Percentiles rank a stretch among this genome's conserved stretches.
These are phyloP conservation scores for Marcusenius ussheri DNA, from an alignment of 2,113 vertebrate species.

Conservation along the genomic window DNA sequence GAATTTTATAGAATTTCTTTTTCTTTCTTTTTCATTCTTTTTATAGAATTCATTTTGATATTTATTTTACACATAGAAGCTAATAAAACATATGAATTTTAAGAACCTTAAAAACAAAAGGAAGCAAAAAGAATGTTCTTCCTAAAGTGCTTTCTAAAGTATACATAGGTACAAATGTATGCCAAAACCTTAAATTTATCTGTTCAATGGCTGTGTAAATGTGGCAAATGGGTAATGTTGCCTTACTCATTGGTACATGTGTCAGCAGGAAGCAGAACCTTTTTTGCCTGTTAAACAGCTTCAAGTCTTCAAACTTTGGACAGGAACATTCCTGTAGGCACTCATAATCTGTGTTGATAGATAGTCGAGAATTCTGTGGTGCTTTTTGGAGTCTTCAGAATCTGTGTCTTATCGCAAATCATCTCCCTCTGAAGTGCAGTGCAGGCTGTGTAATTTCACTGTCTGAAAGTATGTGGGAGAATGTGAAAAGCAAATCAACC, in stretches of 20 bases:
- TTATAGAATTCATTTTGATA: neutral
- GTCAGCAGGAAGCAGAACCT: neutral
- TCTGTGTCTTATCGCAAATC: conserved; percentile 23
- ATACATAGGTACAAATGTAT: neutral
- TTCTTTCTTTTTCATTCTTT: too few relatives aligned
- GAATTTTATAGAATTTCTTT: neutral
- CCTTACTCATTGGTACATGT: neutral
- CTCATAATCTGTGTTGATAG: conserved; percentile 30
- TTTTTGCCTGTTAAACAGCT: conserved; percentile 15
- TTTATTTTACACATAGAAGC: neutral
- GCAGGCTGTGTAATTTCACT: neutral
- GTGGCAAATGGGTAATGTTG: neutral
- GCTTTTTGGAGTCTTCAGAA: neutral
- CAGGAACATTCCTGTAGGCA: conserved; percentile 26
- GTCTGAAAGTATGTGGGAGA: neutral
- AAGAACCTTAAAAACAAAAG: neutral
- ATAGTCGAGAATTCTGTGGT: neutral
- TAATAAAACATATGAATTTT: neutral
- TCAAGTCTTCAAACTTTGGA: conserved; percentile 16
- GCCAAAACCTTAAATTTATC: neutral
- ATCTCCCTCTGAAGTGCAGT: conserved; percentile 14
- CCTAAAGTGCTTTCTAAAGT: neutral
- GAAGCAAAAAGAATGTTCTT: neutral
- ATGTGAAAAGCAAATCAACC: neutral
- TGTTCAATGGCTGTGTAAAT: neutral